Percentiles rank a stretch among this genome's conserved stretches.
phyloP scores from a whole-genome alignment of 1,140 invertebrate genomes.

The Octopus sinensis region DNA sequence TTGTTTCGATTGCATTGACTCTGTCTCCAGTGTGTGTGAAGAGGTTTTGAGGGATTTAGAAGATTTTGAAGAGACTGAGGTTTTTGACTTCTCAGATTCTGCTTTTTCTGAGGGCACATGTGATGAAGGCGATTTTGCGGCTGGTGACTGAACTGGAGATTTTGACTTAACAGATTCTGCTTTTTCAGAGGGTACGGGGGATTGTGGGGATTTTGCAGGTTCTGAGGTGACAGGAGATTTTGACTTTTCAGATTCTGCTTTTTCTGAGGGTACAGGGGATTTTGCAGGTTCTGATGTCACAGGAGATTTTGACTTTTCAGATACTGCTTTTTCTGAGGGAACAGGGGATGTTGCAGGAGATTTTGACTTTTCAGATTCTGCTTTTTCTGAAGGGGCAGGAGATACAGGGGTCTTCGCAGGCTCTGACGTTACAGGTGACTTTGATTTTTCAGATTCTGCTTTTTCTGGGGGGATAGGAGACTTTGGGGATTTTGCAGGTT shows the following conservation, averaged over 20 bases:
- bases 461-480: neutral
- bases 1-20: neutral
- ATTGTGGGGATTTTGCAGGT: neutral
- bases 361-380: neutral
- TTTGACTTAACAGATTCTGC: neutral
- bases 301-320: neutral
- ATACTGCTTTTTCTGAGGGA: neutral
- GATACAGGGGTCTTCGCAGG: neutral
- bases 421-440: neutral
- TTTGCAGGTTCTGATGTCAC: neutral
- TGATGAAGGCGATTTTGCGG: neutral
- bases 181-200: neutral
- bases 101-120: neutral
- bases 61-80: neutral
- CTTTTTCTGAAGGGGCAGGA: neutral
- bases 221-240: neutral
- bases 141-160: neutral
- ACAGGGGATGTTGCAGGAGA: neutral
- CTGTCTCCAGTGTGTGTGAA: neutral
- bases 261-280: neutral
- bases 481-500: neutral
- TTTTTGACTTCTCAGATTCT: neutral
- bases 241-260: neutral
- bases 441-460: constrained; percentile 4
- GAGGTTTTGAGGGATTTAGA: neutral